Base-by-base conservation (phyloP, 2,113 vertebrate species). In the Danio rerio region DNA sequence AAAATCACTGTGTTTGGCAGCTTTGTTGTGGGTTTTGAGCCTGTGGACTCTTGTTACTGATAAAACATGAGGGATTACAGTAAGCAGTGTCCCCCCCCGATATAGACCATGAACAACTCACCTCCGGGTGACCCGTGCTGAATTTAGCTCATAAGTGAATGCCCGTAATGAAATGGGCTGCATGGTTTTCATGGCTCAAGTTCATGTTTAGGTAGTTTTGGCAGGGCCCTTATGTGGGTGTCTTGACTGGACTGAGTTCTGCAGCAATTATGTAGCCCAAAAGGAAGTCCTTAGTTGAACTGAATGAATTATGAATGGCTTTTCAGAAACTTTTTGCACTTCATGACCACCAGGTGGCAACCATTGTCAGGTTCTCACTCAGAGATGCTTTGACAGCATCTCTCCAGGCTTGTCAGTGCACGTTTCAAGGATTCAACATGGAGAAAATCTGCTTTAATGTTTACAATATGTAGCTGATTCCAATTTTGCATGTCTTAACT, bases 101-200 rank as follows among this genome's bases (percentile, higher is more conserved):
- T 84, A 40, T 47, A 77, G 73, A 66, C 59, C 40, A 65, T 20
- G 58, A 65, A 43, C 53, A 55, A 15, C 21, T 62, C 43, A 21
- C 55, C 50, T 65, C 66, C 65, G 58, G 13, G 56, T 69, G 49
- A 61, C n/a, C 74, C 8, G 9, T 2, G 13, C 62, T 81, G 43
- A 50, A 58, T 56, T 40, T 47, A 77, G 62, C 73, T 49, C n/a
- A 45, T 80, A 40, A 18, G 11, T 20, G 16, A 73, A 50, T 50
- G 68, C 20, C 62, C 18, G 5, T 47, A 61, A 55, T 63, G n/a
- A 45, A 52, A 74, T 8, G 0, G 16, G 52, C 58, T 65, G n/a
- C n/a, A n/a, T n/a, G 61, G 62, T 79, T 65, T 53, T 79, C 47
- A 66, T 79, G 76, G 76, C 52, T 79, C 62, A 79, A 42, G 76